Conservation (phyloP, 2,113 vertebrate genomes). For the Craseonycteris thonglongyai region DNA sequence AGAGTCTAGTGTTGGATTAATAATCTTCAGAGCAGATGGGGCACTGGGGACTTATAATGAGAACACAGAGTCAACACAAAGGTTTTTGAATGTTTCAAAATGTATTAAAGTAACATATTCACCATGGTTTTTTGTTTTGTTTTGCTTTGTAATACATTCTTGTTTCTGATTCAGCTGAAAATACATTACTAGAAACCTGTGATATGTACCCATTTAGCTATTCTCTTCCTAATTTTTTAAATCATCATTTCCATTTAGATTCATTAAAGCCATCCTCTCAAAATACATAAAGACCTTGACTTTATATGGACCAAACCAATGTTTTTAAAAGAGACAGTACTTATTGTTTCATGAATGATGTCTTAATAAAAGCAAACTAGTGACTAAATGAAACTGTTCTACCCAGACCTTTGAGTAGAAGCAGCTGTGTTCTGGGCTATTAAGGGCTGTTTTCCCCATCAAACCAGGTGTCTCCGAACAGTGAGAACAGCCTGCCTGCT, state of each 20-base stretch:
- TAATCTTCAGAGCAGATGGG: conserved; percentile 86
- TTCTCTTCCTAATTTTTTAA: neutral
- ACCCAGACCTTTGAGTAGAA: neutral
- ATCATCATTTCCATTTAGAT: neutral
- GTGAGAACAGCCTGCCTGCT: neutral
- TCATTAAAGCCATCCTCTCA: conserved; percentile 21
- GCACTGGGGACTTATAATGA: conserved; percentile 87
- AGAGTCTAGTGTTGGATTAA: conserved; percentile 86
- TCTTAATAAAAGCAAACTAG: neutral
- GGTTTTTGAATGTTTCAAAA: neutral
- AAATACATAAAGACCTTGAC: neutral
- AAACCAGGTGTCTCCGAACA: neutral
- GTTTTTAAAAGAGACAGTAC: neutral
- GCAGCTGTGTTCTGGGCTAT: neutral
- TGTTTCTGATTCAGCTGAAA: neutral
- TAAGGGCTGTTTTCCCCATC: neutral
- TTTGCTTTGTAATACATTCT: neutral
- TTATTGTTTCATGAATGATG: neutral
- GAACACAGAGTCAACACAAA: conserved; percentile 36
- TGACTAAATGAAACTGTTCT: neutral
- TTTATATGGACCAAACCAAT: neutral
- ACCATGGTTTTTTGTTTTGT: neutral
- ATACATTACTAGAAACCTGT: neutral
- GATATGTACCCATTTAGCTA: neutral
- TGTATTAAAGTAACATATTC: neutral